phyloP scores from a whole-genome alignment of 2,797 vertebrate species.

The Myiotriccus ornatus region DNA sequence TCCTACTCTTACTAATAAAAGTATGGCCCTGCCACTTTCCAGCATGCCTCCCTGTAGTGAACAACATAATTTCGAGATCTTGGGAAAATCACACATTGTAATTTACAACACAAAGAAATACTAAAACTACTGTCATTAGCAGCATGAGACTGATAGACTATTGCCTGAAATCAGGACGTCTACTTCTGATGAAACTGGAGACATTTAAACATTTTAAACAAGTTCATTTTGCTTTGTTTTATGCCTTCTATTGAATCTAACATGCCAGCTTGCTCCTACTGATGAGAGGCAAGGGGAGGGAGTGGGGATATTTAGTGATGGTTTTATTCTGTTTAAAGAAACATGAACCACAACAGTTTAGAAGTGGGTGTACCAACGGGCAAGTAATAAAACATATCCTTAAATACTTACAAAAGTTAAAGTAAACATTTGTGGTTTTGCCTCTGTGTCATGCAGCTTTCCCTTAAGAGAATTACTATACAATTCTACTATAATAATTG shows the following conservation, averaged over 20 bases:
- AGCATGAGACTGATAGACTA: neutral
- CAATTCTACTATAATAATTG: neutral
- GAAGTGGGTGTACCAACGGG: neutral
- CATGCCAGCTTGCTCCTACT: neutral
- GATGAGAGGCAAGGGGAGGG: neutral
- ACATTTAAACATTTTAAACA: neutral
- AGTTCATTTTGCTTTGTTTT: neutral
- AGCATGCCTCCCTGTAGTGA: neutral
- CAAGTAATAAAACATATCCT: neutral
- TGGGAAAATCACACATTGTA: neutral
- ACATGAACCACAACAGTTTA: neutral
- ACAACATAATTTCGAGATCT: neutral
- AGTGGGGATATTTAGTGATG: neutral
- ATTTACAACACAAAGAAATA: neutral
- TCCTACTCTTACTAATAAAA: neutral
- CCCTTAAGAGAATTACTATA: neutral
- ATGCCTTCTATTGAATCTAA: neutral
- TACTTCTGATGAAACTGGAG: neutral
- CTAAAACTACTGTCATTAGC: neutral
- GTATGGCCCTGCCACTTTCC: neutral
- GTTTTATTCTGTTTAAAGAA: neutral
- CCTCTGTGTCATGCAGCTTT: neutral
- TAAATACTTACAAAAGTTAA: neutral
- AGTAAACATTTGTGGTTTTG: neutral
- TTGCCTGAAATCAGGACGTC: neutral